Evolutionary conservation across 2,888 invertebrate genomes (phyloP).

Genomic region (Baccha elongata): DNA sequence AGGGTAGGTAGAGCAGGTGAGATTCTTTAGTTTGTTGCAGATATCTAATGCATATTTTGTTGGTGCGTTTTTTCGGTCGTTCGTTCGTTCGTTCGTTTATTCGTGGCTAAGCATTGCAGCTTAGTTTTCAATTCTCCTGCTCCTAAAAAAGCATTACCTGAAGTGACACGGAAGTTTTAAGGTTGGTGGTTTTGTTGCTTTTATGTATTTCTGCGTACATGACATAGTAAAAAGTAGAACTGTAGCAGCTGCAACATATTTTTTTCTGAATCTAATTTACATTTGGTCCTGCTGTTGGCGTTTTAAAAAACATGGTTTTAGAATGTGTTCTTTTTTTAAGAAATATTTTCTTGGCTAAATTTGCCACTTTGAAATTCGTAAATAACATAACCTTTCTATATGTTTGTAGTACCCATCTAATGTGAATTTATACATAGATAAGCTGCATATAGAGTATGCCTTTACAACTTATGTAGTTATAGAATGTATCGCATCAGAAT

Average conservation of each 20-base stretch:
- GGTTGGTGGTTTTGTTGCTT: constrained; percentile 19
- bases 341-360: background rate
- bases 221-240: constrained; percentile 6
- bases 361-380: background rate
- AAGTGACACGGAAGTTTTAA: constrained; percentile 22
- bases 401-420: no score
- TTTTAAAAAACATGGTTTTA: background rate
- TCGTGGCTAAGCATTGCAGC: constrained; percentile 24
- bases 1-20: background rate
- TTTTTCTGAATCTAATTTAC: constrained; percentile 41
- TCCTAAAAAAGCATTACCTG: constrained; percentile 11
- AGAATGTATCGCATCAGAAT: no score
- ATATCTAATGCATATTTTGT: constrained; percentile 29
- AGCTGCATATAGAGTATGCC: no score
- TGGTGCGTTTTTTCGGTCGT: constrained; percentile 5
- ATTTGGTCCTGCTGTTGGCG: constrained; percentile 3
- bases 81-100: background rate
- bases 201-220: background rate
- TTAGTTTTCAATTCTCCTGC: constrained; percentile 47
- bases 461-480: no score
- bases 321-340: background rate
- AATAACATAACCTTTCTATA: background rate
- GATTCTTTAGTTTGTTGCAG: constrained; percentile 7
- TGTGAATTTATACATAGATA: no score
- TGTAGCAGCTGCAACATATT: constrained; percentile 19